Conservation (phyloP, 2,797 vertebrate genomes). For the Cryptoblepharus egeriae region DNA sequence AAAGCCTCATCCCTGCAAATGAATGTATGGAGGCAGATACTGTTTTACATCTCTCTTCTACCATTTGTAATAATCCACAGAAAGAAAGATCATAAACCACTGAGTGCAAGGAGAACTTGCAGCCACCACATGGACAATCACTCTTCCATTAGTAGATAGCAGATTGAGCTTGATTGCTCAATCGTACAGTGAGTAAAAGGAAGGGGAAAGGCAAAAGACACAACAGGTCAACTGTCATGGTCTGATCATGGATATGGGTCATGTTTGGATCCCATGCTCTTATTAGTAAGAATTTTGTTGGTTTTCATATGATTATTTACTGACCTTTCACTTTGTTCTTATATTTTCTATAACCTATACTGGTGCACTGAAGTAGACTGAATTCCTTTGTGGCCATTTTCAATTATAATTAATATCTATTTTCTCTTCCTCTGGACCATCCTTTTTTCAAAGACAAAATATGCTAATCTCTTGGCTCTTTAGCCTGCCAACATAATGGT, state of each 20-base stretch:
- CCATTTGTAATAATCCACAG: no score
- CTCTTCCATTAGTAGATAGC: neutral
- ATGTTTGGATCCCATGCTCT: no score
- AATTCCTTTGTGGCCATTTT: constrained; percentile 40
- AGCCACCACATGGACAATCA: no score
- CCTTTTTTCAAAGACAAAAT: neutral
- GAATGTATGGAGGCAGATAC: neutral
- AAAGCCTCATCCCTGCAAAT: no score
- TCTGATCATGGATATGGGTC: neutral
- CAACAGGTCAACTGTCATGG: neutral
- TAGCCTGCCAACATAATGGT: neutral
- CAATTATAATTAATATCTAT: neutral
- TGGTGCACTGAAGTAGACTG: constrained; percentile 1
- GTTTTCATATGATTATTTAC: constrained; percentile 11
- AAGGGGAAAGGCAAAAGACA: neutral
- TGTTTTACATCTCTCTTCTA: neutral
- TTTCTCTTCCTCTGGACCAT: no score
- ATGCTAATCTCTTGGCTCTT: neutral
- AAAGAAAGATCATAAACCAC: no score
- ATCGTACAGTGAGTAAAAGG: neutral
- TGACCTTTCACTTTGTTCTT: constrained; percentile 12
- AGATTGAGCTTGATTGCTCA: neutral
- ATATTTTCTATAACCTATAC: neutral
- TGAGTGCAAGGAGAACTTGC: no score
- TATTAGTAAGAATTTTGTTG: no score